These are phyloP conservation scores for Dasyprocta punctata DNA, from an alignment of 2,113 vertebrate genomes.

Conservation along the genomic window DNA sequence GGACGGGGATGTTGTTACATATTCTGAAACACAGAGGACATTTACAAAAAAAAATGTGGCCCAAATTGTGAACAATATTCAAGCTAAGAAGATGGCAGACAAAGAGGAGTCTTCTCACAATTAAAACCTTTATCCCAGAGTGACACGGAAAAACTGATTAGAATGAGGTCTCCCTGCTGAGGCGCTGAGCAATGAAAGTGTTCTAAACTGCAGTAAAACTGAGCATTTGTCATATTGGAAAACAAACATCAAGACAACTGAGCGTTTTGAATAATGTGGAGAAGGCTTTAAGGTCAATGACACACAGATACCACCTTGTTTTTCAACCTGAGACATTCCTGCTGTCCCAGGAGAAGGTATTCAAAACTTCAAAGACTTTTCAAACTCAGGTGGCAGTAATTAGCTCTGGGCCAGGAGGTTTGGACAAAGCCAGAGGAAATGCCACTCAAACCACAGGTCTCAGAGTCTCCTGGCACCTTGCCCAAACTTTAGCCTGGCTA, in stretches of 20 bases:
- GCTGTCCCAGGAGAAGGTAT: not conserved
- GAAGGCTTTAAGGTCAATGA: not conserved
- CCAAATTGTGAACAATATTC: not conserved
- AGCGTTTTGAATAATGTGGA: not conserved
- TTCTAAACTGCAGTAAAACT: not conserved
- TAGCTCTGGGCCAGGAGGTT: slow-evolving; percentile 8
- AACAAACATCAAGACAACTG: not conserved
- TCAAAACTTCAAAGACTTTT: slow-evolving; percentile 32
- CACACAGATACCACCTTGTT: not conserved
- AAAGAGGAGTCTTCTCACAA: not conserved
- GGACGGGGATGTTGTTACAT: not conserved
- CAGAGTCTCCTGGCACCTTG: not conserved
- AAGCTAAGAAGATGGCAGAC: not conserved
- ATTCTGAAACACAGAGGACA: too few relatives aligned
- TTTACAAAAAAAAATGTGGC: not conserved
- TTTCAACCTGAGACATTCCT: not conserved
- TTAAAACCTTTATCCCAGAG: not conserved
- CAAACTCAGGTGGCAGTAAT: slow-evolving; percentile 1
- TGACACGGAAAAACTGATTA: not conserved
- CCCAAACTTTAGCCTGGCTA: not conserved
- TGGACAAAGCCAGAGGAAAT: not conserved
- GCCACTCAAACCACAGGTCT: not conserved
- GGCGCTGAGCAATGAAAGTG: not conserved
- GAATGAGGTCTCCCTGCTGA: not conserved
- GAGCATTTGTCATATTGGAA: rapidly evolving